Evolutionary conservation across 23 tunicate species (phyloP).

Genomic region (Oikopleura albicans): DNA sequence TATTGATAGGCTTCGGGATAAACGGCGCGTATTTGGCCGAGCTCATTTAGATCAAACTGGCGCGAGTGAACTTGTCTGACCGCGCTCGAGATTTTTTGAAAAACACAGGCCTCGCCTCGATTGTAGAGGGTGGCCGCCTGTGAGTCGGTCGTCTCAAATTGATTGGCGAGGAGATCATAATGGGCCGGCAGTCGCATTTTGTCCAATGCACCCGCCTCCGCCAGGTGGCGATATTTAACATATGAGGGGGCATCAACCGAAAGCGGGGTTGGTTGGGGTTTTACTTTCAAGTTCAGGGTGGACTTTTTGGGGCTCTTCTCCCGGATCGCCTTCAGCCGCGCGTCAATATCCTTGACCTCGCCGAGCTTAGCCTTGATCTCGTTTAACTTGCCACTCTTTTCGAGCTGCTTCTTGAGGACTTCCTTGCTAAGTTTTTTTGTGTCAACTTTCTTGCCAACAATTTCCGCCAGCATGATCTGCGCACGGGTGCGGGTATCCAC

Average conservation of each 20-base stretch:
- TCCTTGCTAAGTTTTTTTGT: not conserved
- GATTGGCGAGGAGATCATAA: not conserved
- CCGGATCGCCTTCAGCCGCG: not conserved
- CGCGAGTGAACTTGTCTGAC: not conserved
- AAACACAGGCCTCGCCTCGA: not conserved
- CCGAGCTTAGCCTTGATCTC: not conserved
- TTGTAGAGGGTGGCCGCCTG: not conserved
- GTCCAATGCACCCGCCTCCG: not conserved
- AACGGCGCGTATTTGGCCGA: not conserved
- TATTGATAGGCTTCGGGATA: not conserved
- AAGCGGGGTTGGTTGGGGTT: not conserved
- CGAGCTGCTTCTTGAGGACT: constrained; percentile 3
- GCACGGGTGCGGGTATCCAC: not conserved
- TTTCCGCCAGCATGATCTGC: not conserved
- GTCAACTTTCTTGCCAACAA: not conserved
- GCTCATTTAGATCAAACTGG: not conserved
- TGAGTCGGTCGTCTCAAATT: not conserved
- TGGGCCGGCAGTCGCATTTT: not conserved
- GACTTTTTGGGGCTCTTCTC: not conserved
- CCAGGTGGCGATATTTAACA: not conserved
- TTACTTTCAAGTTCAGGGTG: not conserved
- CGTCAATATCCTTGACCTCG: not conserved
- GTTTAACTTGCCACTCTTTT: constrained; percentile 2
- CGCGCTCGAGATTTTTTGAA: not conserved
- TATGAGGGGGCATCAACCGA: not conserved